Evolutionary conservation across 2,113 vertebrate species (phyloP).

Genomic region (Ochotona curzoniae): DNA sequence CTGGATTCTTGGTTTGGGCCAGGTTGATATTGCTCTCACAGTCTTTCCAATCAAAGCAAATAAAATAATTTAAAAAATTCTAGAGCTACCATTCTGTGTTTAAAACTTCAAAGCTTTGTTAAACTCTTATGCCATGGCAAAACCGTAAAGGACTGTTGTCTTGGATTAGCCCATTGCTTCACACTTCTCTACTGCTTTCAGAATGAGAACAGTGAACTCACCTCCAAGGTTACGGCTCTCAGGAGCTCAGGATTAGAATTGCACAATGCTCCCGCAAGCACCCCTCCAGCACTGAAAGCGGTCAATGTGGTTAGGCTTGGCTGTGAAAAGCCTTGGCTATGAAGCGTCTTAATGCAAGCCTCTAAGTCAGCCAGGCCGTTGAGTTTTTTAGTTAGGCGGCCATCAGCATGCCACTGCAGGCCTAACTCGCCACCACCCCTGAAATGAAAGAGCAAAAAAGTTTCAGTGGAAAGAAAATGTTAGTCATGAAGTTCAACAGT

Average conservation of each 20-base stretch:
- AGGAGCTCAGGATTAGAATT: constrained; percentile 91
- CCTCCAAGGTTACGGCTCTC: constrained; percentile 91
- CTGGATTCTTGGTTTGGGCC: too few species aligned
- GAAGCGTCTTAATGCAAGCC: constrained; percentile 91
- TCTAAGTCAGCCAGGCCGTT: constrained; percentile 93
- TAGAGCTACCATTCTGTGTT: constrained; percentile 5
- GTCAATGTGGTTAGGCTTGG: constrained; percentile 88
- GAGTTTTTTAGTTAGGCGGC: constrained; percentile 89
- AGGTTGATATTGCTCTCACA: too few species aligned
- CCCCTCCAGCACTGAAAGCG: constrained; percentile 94
- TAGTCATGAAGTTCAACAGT: not conserved
- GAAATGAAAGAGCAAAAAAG: constrained; percentile 73
- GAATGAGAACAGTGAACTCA: constrained; percentile 75
- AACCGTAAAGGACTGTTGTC: not conserved
- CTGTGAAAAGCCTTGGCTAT: constrained; percentile 90
- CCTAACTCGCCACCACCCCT: constrained; percentile 97
- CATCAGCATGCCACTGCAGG: constrained; percentile 92
- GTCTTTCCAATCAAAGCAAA: too few species aligned
- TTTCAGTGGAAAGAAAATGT: constrained; percentile 24
- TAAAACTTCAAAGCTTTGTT: constrained; percentile 30
- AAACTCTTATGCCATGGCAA: not conserved
- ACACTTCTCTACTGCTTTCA: not conserved
- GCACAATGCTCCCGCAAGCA: constrained; percentile 94
- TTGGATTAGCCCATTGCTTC: not conserved
- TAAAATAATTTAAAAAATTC: constrained; percentile 18